Percentiles rank a stretch among this genome's conserved stretches.
Evolutionary conservation across 1,140 invertebrate genomes (phyloP).

Genomic region (Drosophila novamexicana): DNA sequence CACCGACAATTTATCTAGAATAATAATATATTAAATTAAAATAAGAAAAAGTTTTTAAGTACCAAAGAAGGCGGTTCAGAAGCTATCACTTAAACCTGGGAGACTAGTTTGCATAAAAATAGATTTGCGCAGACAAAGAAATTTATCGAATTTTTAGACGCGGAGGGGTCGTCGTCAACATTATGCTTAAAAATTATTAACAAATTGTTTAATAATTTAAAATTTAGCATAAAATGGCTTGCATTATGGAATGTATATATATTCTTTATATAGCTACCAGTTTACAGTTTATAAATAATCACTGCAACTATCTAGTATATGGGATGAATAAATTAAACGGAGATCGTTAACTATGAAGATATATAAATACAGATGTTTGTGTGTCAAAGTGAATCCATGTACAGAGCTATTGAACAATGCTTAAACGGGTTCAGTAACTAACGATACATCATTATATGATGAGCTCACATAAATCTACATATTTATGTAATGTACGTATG

Average conservation of each 20-base stretch:
- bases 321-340: conserved; percentile 16
- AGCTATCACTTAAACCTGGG: too few species aligned
- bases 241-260: neutral
- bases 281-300: conserved; percentile 1
- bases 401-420: conserved; percentile 5
- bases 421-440: neutral
- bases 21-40: too few species aligned
- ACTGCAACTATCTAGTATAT: neutral
- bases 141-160: too few species aligned
- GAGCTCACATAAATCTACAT: conserved; percentile 34
- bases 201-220: too few species aligned
- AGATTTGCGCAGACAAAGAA: too few species aligned
- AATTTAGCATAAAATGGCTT: neutral
- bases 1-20: too few species aligned
- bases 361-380: neutral
- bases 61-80: too few species aligned
- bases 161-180: too few species aligned
- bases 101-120: too few species aligned
- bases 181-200: too few species aligned
- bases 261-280: neutral
- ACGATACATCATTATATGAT: conserved; percentile 14
- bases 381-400: neutral
- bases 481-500: conserved; percentile 23
- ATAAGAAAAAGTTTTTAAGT: too few species aligned
- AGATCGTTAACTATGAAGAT: neutral